Conservation (phyloP, 1,140 invertebrate species). For the Calycopis cecrops region DNA sequence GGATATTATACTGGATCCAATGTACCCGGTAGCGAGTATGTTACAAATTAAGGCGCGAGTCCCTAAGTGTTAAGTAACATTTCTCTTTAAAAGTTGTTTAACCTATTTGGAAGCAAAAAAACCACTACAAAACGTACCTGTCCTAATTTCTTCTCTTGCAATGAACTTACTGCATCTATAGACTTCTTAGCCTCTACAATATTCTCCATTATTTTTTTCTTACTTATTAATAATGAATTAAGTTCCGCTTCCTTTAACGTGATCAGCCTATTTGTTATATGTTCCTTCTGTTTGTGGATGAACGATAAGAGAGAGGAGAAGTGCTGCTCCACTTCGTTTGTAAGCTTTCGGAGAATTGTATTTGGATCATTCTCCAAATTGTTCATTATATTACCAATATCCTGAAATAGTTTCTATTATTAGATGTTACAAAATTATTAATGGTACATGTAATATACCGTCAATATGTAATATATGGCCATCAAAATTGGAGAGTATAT, state of each 20-base stretch:
- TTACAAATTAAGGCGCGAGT: no score
- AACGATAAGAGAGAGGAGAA: constrained; percentile 45
- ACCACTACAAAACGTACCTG: constrained; percentile 28
- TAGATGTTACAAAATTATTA: no score
- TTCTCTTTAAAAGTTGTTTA: no score
- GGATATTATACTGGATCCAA: no score
- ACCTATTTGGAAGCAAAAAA: no score
- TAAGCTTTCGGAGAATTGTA: constrained; percentile 32
- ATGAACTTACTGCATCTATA: constrained; percentile 35
- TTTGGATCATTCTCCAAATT: constrained; percentile 42
- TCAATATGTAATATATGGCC: no score
- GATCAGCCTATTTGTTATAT: constrained; percentile 33
- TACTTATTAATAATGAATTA: constrained; percentile 43
- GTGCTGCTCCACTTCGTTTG: constrained; percentile 47
- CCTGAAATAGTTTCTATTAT: constrained; percentile 31
- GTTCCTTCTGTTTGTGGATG: constrained; percentile 49
- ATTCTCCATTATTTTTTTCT: constrained; percentile 33
- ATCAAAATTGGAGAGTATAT: no score
- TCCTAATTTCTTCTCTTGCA: constrained; percentile 40
- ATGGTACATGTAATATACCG: no score
- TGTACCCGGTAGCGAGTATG: no score
- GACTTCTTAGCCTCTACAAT: constrained; percentile 42
- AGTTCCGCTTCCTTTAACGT: constrained; percentile 42
- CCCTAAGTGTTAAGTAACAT: no score
- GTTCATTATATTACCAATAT: constrained; percentile 48